Evolutionary conservation across 2,888 invertebrate genomes (phyloP).

Genomic region (Graphium colonna): DNA sequence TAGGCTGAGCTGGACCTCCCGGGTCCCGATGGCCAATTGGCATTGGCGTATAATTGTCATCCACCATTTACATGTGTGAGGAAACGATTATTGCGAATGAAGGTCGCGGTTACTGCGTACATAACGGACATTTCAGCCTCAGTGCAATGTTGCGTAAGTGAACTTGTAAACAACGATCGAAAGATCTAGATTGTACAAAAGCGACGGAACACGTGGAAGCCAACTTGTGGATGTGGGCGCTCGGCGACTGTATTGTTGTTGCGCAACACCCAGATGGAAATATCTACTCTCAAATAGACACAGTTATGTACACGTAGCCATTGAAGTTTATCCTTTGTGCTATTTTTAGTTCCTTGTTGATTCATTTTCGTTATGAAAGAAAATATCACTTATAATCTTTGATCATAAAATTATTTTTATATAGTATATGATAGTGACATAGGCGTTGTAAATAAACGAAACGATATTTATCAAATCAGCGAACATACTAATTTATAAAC

Average conservation of each 20-base stretch:
- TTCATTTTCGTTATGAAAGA: too few relatives aligned
- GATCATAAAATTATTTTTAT: too few relatives aligned
- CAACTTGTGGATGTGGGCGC: conserved; percentile 9
- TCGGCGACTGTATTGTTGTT: conserved; percentile 1
- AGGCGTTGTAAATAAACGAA: too few relatives aligned
- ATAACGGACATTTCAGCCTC: background rate
- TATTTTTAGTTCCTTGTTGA: too few relatives aligned
- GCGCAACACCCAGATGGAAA: conserved; percentile 2
- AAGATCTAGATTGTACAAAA: conserved; percentile 12
- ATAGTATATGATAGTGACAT: too few relatives aligned
- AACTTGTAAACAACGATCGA: conserved; percentile 12
- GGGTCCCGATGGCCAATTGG: conserved; percentile 44
- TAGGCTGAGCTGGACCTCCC: conserved; percentile 32
- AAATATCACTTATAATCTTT: too few relatives aligned
- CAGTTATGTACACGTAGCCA: background rate
- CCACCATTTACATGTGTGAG: conserved; percentile 20
- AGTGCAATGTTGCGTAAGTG: conserved; percentile 11
- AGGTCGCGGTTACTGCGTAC: conserved; percentile 9
- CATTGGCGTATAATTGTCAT: conserved; percentile 29
- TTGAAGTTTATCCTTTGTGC: too few relatives aligned
- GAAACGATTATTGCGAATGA: conserved; percentile 12
- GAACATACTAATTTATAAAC: too few relatives aligned
- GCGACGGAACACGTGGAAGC: conserved; percentile 10
- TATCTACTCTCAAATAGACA: background rate
- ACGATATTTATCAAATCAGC: too few relatives aligned